Percentiles rank a stretch among this genome's conserved stretches.
Conservation (phyloP, 2,797 vertebrate species). For the Petrocephalus sullivani region DNA sequence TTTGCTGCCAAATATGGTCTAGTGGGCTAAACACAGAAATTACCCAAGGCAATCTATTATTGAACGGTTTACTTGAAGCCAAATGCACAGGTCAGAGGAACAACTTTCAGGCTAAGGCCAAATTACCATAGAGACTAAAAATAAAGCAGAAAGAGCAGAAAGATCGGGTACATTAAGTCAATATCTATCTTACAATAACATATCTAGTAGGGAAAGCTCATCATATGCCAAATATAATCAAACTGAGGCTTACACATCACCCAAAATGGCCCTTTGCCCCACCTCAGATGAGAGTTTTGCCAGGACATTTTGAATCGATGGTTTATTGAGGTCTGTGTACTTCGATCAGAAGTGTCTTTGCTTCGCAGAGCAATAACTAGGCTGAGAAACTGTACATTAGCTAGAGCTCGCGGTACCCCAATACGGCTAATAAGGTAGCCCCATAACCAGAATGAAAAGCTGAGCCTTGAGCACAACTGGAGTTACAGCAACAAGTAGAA, state of each 20-base stretch:
- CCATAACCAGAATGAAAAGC: not conserved
- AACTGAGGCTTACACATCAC: not conserved
- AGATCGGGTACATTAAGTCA: not conserved
- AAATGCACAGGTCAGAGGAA: not conserved
- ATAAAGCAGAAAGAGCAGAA: not conserved
- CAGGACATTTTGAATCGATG: not conserved
- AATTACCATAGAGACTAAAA: not conserved
- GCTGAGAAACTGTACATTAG: not conserved
- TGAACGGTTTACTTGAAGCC: not conserved
- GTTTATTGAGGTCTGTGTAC: not conserved
- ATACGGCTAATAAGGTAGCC: not conserved
- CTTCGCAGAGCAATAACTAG: not conserved
- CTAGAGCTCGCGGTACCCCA: not conserved
- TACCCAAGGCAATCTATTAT: not conserved
- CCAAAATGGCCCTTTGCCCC: not conserved
- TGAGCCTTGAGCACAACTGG: not conserved
- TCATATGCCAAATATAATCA: not conserved
- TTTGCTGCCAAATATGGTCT: not conserved
- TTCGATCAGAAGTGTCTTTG: not conserved
- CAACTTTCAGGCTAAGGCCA: not conserved
- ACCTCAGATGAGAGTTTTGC: not conserved
- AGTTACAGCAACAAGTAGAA: not conserved
- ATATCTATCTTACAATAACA: not conserved
- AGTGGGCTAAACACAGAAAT: not conserved
- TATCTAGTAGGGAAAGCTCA: not conserved